Evolutionary conservation across 2,797 vertebrate species (phyloP).

Genomic region (Crax fasciolata): DNA sequence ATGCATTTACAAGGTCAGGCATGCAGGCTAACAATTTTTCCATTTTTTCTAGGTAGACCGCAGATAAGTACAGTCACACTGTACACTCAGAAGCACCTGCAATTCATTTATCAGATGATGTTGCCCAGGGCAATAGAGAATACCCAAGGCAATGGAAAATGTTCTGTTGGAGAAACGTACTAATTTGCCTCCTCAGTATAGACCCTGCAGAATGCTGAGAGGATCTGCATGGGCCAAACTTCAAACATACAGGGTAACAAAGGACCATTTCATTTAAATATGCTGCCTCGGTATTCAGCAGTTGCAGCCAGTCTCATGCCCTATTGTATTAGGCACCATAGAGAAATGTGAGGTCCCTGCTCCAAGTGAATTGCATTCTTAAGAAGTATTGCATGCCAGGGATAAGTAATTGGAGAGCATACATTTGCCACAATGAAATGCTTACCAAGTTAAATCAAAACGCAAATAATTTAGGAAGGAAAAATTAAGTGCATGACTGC

Average conservation of each 20-base stretch:
- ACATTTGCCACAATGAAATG: conserved; percentile 1
- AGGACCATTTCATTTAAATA: conserved; percentile 1
- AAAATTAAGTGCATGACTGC: neutral
- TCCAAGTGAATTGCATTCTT: neutral
- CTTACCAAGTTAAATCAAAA: conserved; percentile 41
- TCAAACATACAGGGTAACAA: neutral
- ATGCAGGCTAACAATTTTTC: conserved; percentile 16
- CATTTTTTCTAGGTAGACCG: neutral
- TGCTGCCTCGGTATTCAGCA: neutral
- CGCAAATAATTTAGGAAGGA: conserved; percentile 1
- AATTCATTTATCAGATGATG: conserved; percentile 2
- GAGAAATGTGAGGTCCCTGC: neutral
- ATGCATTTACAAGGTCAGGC: conserved; percentile 38
- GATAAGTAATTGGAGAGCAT: neutral
- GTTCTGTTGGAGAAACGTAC: neutral
- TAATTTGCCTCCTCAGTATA: neutral
- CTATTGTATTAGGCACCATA: neutral
- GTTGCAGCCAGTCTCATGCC: neutral
- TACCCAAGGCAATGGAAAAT: neutral
- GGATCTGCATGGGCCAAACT: neutral
- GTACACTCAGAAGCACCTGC: neutral
- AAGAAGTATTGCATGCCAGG: neutral
- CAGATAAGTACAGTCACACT: neutral
- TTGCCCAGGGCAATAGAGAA: neutral
- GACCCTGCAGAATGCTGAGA: neutral